Evolutionary conservation across 35 echinoderm and acorn worm genomes (phyloP), one percentile per base, ranked within the genome.

Genomic region (Hemicentrotus pulcherrimus): DNA sequence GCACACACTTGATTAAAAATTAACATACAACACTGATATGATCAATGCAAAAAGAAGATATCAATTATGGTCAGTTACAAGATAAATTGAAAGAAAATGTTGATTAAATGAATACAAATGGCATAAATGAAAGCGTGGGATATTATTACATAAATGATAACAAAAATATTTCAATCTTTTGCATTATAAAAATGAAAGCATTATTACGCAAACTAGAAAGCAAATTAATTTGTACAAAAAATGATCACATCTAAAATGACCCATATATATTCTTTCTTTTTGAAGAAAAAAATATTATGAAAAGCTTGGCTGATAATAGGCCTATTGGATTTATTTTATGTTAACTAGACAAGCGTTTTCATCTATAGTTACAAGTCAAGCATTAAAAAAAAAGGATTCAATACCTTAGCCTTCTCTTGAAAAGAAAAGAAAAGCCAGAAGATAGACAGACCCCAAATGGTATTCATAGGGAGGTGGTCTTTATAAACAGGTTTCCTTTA

Each of bases 141-240:
- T 78, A n/a, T 28, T 78, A 78, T 78, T 78, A 28, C 28, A n/a
- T 28, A 78, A 78, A 78, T 78, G 22, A n/a, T 78, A 78, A 13
- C 52, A n/a, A 78, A 78, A 78, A 78, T 78, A 78, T 78, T 78
- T 78, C 65, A 78, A 78, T 78, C 19, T 22, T 78, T 22, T 28
- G 65, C 65, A 78, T n/a, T 78, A 78, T n/a, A 78, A 78, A 78
- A n/a, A 78, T 78, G 65, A 78, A 78, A 78, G 65, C 22, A 78
- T 6, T 55, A 78, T 28, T 7, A 78, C n/a, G 22, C 65, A 78
- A 78, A 78, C 24, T 78, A 78, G 65, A 78, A 78, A 78, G 65
- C 65, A 28, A 78, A 78, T 28, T 4, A 28, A 24, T 5, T 7
- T 78, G 65, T 55, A 55, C 15, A 55, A 55, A 55, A 55, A 55